These are phyloP conservation scores for Prunella himalayana DNA, from an alignment of 2,113 vertebrate species.

Conservation along the genomic window DNA sequence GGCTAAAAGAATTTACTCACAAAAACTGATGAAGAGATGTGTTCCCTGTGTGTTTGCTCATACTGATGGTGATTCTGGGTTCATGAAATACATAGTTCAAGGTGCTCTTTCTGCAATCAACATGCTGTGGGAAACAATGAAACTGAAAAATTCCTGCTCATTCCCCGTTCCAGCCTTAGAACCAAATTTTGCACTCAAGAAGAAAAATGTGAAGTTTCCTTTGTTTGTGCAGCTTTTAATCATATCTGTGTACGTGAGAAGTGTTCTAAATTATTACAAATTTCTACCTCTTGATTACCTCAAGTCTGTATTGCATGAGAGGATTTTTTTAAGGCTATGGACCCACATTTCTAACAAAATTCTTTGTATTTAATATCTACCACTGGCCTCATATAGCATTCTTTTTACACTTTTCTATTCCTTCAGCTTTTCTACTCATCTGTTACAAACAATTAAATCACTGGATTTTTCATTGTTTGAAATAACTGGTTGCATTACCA, in stretches of 20 bases:
- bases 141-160: background rate
- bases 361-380: background rate
- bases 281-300: background rate
- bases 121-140: background rate
- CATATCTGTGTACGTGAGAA: background rate
- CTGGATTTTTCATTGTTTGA: slow-evolving; percentile 62
- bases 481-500: slow-evolving; percentile 60
- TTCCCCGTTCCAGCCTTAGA: background rate
- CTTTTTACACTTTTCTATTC: background rate
- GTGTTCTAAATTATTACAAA: background rate
- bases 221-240: background rate
- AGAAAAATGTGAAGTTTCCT: background rate
- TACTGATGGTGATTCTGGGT: background rate
- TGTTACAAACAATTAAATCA: slow-evolving; percentile 42
- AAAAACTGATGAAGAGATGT: background rate
- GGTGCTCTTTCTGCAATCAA: background rate
- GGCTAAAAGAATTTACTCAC: background rate
- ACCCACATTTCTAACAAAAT: background rate
- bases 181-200: background rate
- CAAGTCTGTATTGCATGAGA: background rate
- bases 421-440: background rate
- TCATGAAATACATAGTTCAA: background rate
- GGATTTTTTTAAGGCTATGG: background rate
- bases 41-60: background rate
- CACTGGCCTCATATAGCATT: background rate